These are phyloP conservation scores for Acanthurus lineatus DNA, from an alignment of 2,797 vertebrate species.

Conservation along the genomic window DNA sequence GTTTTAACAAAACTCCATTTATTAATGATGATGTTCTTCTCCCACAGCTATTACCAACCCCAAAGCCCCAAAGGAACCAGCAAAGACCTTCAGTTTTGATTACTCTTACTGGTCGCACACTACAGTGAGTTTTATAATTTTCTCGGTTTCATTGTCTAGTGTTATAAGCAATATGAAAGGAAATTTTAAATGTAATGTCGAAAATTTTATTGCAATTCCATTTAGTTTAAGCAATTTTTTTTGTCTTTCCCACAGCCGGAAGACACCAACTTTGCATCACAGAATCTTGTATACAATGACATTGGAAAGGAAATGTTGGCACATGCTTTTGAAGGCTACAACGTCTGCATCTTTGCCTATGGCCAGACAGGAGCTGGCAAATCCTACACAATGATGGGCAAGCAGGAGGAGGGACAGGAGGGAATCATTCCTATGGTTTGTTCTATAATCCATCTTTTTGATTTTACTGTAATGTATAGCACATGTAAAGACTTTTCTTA, in stretches of 20 bases:
- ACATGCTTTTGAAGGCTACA: constrained; percentile 98
- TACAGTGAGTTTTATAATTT: constrained; percentile 85
- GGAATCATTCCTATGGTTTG: constrained; percentile 98
- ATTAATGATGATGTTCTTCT: constrained; percentile 42
- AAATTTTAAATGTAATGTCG: not conserved
- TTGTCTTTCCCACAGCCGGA: constrained; percentile 86
- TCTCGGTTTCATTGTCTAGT: not conserved
- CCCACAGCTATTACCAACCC: constrained; percentile 94
- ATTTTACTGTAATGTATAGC: not conserved
- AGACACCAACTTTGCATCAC: constrained; percentile 94
- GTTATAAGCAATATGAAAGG: not conserved
- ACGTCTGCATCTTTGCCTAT: constrained; percentile 98
- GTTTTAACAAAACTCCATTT: constrained; percentile 3
- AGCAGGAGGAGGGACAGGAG: constrained; percentile 97
- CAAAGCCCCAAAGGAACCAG: constrained; percentile 98
- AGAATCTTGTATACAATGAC: constrained; percentile 96
- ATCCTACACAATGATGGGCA: constrained; percentile 99
- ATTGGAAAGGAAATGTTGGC: constrained; percentile 98
- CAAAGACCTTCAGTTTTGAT: constrained; percentile 99
- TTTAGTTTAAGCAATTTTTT: not conserved
- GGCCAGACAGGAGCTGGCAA: constrained; percentile 99
- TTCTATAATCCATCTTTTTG: not conserved
- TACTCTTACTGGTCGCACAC: constrained; percentile 99
- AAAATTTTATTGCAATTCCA: too few species aligned
- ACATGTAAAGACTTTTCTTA: not conserved